phyloP scores from a whole-genome alignment of 2,797 vertebrate species.

The Orientallactaga sibirica region DNA sequence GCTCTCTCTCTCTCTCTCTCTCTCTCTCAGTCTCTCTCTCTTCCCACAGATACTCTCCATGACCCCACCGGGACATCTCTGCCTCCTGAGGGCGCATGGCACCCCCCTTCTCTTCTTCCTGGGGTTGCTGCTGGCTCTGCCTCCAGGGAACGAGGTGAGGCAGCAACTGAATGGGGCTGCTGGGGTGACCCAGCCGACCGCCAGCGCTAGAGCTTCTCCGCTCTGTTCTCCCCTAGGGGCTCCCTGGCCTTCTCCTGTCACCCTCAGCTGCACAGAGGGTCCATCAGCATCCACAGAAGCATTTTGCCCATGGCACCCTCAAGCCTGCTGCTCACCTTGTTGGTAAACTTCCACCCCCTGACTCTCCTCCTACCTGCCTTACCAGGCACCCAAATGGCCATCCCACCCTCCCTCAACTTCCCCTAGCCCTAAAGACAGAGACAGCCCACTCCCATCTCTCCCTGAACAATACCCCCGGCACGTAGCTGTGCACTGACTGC shows the following conservation, averaged over 20 bases:
- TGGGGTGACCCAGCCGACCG: background rate
- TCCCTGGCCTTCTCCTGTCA: constrained; percentile 21
- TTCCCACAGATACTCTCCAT: constrained; percentile 75
- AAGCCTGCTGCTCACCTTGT: constrained; percentile 83
- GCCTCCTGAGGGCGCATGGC: constrained; percentile 65
- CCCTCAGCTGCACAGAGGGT: constrained; percentile 4
- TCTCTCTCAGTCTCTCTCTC: constrained; percentile 7
- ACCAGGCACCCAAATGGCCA: background rate
- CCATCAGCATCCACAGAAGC: constrained; percentile 37
- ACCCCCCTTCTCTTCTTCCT: constrained; percentile 63
- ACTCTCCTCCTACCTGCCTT: background rate
- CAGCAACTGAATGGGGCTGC: background rate
- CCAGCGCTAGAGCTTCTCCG: background rate
- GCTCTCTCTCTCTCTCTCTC: constrained; percentile 21
- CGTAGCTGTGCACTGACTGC: background rate
- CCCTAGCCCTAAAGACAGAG: background rate
- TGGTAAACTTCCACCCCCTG: constrained; percentile 76
- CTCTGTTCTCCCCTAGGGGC: constrained; percentile 66
- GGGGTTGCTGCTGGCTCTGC: constrained; percentile 72
- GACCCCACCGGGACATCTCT: constrained; percentile 69
- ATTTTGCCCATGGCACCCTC: constrained; percentile 5
- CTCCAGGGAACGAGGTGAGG: constrained; percentile 71
- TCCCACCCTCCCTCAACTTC: no score
- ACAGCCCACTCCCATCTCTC: background rate
- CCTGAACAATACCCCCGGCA: background rate